These are phyloP conservation scores for Drosophila insularis DNA, from an alignment of 1,140 invertebrate species.

Conservation along the genomic window DNA sequence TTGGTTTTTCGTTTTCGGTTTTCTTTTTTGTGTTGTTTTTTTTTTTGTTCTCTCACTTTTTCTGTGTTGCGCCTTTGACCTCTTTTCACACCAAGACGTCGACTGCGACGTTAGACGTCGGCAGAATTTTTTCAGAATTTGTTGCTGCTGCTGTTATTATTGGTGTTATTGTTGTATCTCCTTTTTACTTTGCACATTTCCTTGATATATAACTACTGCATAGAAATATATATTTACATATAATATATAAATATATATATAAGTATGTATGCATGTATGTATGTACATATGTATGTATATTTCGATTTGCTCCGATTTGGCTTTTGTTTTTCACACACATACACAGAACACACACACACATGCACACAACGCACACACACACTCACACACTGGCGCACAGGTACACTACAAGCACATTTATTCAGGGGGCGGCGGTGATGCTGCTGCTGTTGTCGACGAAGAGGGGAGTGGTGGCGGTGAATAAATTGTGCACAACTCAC, in stretches of 20 bases:
- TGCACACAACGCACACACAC: constrained; percentile 23
- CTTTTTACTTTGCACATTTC: constrained; percentile 58
- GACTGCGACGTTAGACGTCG: constrained; percentile 29
- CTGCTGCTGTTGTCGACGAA: not conserved
- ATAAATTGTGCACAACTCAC: constrained; percentile 65
- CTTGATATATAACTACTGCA: constrained; percentile 46
- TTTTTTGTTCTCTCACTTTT: constrained; percentile 29
- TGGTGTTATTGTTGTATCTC: constrained; percentile 1
- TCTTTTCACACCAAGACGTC: constrained; percentile 63
- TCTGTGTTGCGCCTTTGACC: constrained; percentile 76
- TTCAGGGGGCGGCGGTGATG: constrained; percentile 32
- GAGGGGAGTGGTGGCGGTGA: constrained; percentile 12
- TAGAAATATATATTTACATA: constrained; percentile 11
- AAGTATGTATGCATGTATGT: constrained; percentile 24
- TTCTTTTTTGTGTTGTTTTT: constrained; percentile 18
- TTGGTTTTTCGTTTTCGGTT: not conserved
- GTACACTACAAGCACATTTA: constrained; percentile 31
- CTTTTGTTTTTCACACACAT: constrained; percentile 66
- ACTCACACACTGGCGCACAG: constrained; percentile 23
- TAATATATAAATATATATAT: constrained; percentile 20
- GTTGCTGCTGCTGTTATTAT: constrained; percentile 33
- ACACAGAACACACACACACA: constrained; percentile 23
- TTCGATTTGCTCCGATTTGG: constrained; percentile 58
- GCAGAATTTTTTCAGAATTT: constrained; percentile 46
- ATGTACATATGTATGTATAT: constrained; percentile 35